A percentile compares a stretch with the other conserved stretches of the same genome.
Evolutionary conservation across 2,113 vertebrate genomes (phyloP).

Genomic region (Syrrhaptes paradoxus): DNA sequence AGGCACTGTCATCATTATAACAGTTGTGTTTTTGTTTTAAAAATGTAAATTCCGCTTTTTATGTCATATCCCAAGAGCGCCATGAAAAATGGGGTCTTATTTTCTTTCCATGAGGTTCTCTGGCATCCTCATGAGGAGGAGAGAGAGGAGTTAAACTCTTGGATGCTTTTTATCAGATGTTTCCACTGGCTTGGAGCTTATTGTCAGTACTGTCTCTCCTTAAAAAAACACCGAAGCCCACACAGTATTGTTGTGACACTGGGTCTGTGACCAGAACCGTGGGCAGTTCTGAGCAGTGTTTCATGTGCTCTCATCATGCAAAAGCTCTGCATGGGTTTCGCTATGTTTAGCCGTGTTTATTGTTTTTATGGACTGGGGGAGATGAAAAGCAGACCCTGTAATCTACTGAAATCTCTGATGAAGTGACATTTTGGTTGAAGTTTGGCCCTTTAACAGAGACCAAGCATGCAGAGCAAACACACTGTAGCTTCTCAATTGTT

Average conservation of each 20-base stretch:
- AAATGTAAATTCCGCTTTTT: not conserved
- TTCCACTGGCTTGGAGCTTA: not conserved
- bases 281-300: not conserved
- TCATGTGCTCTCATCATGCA: not conserved
- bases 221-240: not conserved
- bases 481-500: not conserved
- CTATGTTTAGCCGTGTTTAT: not conserved
- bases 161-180: not conserved
- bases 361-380: not conserved
- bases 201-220: not conserved
- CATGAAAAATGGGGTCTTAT: not conserved
- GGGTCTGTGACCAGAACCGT: not conserved
- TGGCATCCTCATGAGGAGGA: not conserved
- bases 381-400: not conserved
- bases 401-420: not conserved
- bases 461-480: not conserved
- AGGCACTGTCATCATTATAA: not conserved
- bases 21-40: not conserved
- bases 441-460: not conserved
- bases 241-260: fast-evolving
- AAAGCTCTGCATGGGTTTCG: not conserved
- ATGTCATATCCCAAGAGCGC: not conserved
- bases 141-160: not conserved
- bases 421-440: not conserved
- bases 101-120: not conserved